Evolutionary conservation across 1,140 invertebrate species (phyloP).

Genomic region (Zaprionus gabonicus): DNA sequence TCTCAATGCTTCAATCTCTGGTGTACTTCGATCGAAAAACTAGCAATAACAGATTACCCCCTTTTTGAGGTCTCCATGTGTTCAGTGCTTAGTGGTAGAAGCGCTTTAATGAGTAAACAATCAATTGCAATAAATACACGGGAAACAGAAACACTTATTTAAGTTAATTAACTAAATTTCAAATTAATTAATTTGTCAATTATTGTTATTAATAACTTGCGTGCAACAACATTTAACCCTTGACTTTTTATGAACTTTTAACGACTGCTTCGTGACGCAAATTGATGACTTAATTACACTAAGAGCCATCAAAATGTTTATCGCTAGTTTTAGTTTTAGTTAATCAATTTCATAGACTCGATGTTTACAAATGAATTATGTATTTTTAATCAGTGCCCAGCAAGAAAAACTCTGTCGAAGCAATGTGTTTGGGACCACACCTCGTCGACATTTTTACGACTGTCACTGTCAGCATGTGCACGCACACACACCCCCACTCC

Average conservation of each 20-base stretch:
- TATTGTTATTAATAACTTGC: background rate
- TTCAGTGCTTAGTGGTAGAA: no score
- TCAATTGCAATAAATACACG: no score
- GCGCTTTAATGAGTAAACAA: no score
- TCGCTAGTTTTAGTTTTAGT: background rate
- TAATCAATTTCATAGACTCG: constrained; percentile 4
- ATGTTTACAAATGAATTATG: constrained; percentile 64
- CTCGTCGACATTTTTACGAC: constrained; percentile 59
- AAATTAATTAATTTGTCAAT: background rate
- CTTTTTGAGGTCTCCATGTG: no score
- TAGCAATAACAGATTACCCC: no score
- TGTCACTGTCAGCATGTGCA: constrained; percentile 53
- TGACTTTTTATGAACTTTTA: background rate
- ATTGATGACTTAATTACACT: constrained; percentile 1
- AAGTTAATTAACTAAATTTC: background rate
- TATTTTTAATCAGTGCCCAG: constrained; percentile 68
- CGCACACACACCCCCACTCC: background rate
- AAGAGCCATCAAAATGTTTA: constrained; percentile 10
- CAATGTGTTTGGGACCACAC: constrained; percentile 17
- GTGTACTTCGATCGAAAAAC: no score
- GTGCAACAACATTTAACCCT: background rate
- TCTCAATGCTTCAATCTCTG: no score
- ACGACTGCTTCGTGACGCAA: constrained; percentile 1
- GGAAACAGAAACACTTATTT: background rate
- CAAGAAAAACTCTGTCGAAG: constrained; percentile 13